Evolutionary conservation across 1,140 invertebrate genomes (phyloP).

Genomic region (Neodiprion pinetum): DNA sequence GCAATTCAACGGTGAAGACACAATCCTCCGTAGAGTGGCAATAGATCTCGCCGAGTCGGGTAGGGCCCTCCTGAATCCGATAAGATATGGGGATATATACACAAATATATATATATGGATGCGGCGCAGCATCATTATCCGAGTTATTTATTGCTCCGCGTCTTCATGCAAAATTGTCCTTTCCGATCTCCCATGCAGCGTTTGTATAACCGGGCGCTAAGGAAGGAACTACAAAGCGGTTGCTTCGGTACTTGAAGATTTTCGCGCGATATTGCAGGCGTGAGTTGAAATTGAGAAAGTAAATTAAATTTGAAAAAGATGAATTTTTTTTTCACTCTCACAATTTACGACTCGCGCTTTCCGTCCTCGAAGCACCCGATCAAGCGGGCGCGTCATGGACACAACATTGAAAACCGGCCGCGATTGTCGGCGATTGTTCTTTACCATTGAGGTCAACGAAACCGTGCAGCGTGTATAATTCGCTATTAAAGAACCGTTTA

Average conservation of each 20-base stretch:
- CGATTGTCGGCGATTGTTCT: not conserved
- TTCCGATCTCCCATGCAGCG: not conserved
- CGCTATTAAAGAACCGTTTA: not conserved
- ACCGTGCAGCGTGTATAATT: not conserved
- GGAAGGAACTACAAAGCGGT: too few relatives aligned
- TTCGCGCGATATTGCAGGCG: too few relatives aligned
- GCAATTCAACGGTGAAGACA: conserved; percentile 30
- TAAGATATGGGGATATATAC: conserved; percentile 13
- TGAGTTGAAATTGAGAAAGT: too few relatives aligned
- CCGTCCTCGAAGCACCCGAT: too few relatives aligned
- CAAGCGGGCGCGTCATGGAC: too few relatives aligned
- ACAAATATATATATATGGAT: not conserved
- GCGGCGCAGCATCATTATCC: conserved; percentile 9
- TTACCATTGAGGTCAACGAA: not conserved
- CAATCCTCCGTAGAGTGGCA: conserved; percentile 23
- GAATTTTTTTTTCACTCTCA: too few relatives aligned
- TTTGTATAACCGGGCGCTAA: too few relatives aligned
- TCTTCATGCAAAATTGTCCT: conserved; percentile 13
- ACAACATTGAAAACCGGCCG: not conserved
- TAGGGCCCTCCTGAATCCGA: conserved; percentile 7
- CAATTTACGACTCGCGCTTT: too few relatives aligned
- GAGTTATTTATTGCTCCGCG: conserved; percentile 12
- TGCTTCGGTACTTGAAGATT: too few relatives aligned
- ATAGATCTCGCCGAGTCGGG: conserved; percentile 24
- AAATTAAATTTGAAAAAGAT: too few relatives aligned